phyloP scores from a whole-genome alignment of 1,140 invertebrate species.

The Pogonus chalceus region DNA sequence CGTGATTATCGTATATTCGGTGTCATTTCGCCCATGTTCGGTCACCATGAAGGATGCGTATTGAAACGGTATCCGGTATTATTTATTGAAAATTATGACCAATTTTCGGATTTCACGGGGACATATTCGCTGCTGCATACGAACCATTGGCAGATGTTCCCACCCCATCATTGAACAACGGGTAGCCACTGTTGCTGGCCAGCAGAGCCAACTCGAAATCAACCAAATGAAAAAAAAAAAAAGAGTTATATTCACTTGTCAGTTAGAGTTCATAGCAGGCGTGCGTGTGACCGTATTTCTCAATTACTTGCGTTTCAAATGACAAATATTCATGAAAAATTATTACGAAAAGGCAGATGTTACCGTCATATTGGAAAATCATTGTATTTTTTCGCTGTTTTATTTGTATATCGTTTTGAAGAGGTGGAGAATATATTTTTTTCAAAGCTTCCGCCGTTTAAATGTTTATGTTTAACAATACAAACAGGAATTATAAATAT shows the following conservation, averaged over 20 bases:
- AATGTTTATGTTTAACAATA: no score
- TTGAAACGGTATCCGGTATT: neutral
- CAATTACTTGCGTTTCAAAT: constrained; percentile 5
- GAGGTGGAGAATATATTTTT: no score
- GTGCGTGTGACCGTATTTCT: neutral
- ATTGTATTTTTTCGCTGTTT: constrained; percentile 2
- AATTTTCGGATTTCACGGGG: constrained; percentile 5
- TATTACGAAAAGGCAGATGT: constrained; percentile 1
- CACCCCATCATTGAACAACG: no score
- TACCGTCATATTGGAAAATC: constrained; percentile 4
- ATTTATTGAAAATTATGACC: constrained; percentile 6
- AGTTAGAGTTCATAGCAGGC: neutral
- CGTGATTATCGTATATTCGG: neutral
- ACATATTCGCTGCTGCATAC: no score
- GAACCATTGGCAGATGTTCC: constrained; percentile 1
- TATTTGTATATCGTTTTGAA: no score
- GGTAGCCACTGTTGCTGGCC: neutral
- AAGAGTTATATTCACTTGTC: constrained; percentile 3
- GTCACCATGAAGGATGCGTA: neutral
- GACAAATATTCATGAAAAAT: constrained; percentile 5
- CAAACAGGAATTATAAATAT: no score
- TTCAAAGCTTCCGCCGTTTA: no score
- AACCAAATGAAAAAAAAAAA: neutral
- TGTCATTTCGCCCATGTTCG: neutral
- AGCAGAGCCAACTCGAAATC: neutral